A percentile compares a stretch with the other conserved stretches of the same genome.
Conservation (phyloP, 2,797 vertebrate species). For the Uromys caudimaculatus region DNA sequence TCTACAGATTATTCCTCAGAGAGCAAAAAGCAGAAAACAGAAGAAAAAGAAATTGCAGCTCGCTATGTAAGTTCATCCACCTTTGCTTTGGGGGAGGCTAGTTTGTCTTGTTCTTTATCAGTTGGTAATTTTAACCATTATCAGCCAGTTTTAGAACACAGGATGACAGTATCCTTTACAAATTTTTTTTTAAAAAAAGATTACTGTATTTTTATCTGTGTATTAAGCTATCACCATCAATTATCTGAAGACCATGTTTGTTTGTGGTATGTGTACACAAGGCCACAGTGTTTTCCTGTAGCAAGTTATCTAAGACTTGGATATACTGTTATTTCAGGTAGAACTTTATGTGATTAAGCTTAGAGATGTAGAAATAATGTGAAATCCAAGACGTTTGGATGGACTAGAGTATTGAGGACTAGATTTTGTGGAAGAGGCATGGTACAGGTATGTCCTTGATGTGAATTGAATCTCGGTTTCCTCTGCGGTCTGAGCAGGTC, state of each 20-base stretch:
- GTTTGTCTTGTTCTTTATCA: conserved; percentile 26
- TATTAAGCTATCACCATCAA: background rate
- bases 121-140: background rate
- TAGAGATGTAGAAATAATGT: background rate
- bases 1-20: conserved; percentile 95
- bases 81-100: conserved; percentile 8
- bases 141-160: conserved; percentile 20
- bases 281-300: background rate
- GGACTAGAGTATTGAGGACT: background rate
- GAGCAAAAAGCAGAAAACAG: conserved; percentile 97
- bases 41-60: conserved; percentile 94
- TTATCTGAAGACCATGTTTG: background rate
- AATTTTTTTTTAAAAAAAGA: background rate
- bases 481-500: background rate
- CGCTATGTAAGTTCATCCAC: conserved; percentile 90
- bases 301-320: background rate
- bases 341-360: background rate
- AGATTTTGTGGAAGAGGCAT: background rate
- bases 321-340: no score
- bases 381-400: background rate
- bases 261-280: no score
- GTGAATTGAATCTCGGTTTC: background rate
- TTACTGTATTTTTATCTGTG: background rate
- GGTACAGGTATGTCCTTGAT: background rate
- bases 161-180: background rate